phyloP scores from a whole-genome alignment of 1,140 invertebrate genomes.

The Himalopsyche phryganea region DNA sequence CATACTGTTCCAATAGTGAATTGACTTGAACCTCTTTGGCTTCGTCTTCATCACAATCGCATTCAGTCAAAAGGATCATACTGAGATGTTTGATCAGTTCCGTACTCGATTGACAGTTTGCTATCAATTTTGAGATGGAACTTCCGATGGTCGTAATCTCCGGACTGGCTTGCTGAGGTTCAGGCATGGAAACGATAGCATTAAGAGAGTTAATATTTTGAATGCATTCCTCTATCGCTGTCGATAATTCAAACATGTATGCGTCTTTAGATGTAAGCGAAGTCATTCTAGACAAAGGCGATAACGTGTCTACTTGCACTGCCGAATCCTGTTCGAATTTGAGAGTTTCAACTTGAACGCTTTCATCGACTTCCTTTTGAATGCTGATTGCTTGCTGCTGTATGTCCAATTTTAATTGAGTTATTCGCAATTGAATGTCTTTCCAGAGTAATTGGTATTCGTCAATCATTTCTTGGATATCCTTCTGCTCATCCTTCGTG shows the following conservation, averaged over 20 bases:
- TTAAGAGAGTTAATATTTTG: constrained; percentile 56
- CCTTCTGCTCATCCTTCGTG: constrained; percentile 46
- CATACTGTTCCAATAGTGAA: constrained; percentile 63
- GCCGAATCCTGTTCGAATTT: constrained; percentile 71
- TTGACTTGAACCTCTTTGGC: constrained; percentile 64
- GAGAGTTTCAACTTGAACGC: constrained; percentile 68
- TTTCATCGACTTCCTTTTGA: constrained; percentile 53
- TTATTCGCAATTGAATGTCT: constrained; percentile 57
- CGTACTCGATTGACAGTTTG: constrained; percentile 67
- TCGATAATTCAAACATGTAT: constrained; percentile 67
- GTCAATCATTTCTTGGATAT: constrained; percentile 62
- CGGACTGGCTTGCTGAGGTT: constrained; percentile 51
- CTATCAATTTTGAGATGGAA: constrained; percentile 62
- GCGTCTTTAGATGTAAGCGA: constrained; percentile 75
- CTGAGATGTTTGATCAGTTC: constrained; percentile 78
- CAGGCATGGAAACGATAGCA: constrained; percentile 49
- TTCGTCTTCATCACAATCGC: constrained; percentile 62
- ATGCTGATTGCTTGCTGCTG: constrained; percentile 38
- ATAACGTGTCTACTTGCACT: constrained; percentile 75
- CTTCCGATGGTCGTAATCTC: constrained; percentile 54
- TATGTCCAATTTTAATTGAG: constrained; percentile 49
- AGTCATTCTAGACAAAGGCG: constrained; percentile 49
- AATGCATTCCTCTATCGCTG: constrained; percentile 62
- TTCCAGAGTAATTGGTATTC: constrained; percentile 66
- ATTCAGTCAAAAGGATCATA: constrained; percentile 68